Evolutionary conservation across 1,140 invertebrate species (phyloP).

Genomic region (Cotesia chilonis): DNA sequence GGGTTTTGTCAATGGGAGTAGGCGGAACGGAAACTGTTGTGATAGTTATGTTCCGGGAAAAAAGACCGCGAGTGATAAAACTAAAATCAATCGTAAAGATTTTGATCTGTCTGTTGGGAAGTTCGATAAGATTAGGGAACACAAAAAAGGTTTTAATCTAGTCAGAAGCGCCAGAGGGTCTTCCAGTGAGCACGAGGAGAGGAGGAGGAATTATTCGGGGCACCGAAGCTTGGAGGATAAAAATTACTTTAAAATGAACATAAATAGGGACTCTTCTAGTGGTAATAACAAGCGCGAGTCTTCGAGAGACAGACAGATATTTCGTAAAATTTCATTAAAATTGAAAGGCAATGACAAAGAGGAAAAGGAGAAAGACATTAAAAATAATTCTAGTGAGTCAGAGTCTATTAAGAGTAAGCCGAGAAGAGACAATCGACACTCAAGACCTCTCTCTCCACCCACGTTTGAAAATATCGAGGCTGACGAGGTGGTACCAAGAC

Average conservation of each 20-base stretch:
- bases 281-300: neutral
- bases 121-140: conserved; percentile 30
- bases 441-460: conserved; percentile 54
- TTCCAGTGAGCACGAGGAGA: conserved; percentile 40
- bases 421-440: conserved; percentile 46
- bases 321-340: conserved; percentile 40
- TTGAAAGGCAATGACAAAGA: conserved; percentile 35
- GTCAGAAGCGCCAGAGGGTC: conserved; percentile 43
- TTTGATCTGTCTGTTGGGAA: conserved; percentile 49
- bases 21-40: conserved; percentile 1
- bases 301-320: conserved; percentile 17
- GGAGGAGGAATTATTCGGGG: conserved; percentile 47
- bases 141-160: conserved; percentile 39
- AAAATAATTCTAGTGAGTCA: conserved; percentile 30
- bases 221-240: conserved; percentile 25
- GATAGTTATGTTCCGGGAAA: conserved; percentile 34
- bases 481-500: conserved; percentile 28
- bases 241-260: conserved; percentile 12
- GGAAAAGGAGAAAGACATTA: conserved; percentile 3
- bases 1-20: conserved; percentile 6
- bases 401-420: conserved; percentile 26
- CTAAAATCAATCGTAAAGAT: conserved; percentile 44
- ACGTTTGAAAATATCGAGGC: conserved; percentile 29
- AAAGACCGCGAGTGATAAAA: conserved; percentile 41
- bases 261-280: conserved; percentile 7